Percentiles rank a stretch among this genome's conserved stretches.
phyloP scores from a whole-genome alignment of 1,140 invertebrate genomes.

The Dendroctonus valens region DNA sequence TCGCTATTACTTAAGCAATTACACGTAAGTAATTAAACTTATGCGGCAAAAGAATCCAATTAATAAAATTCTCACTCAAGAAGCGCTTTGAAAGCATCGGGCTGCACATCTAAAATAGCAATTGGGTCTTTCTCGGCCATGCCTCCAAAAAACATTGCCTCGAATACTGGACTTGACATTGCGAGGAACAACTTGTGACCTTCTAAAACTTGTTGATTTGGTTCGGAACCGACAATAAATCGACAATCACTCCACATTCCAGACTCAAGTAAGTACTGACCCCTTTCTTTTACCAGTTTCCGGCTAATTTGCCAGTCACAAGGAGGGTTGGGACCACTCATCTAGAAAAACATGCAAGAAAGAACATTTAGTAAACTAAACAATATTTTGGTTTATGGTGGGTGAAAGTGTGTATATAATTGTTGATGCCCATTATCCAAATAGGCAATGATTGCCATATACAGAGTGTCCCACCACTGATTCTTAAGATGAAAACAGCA shows the following conservation, averaged over 20 bases:
- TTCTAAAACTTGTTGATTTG: slow-evolving; percentile 67
- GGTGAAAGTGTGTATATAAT: too few species aligned
- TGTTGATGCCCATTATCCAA: too few species aligned
- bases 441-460: too few species aligned
- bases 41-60: too few species aligned
- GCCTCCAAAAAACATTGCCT: slow-evolving; percentile 75
- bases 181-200: slow-evolving; percentile 80
- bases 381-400: too few species aligned
- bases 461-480: too few species aligned
- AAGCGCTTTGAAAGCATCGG: slow-evolving; percentile 78
- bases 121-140: slow-evolving; percentile 71
- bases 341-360: slow-evolving; percentile 33
- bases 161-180: slow-evolving; percentile 82
- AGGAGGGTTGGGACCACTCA: slow-evolving; percentile 42
- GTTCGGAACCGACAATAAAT: slow-evolving; percentile 78
- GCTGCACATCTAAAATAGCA: slow-evolving; percentile 77
- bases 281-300: slow-evolving; percentile 66
- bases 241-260: slow-evolving; percentile 78
- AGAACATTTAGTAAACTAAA: too few species aligned
- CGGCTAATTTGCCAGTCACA: slow-evolving; percentile 74
- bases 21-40: too few species aligned
- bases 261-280: slow-evolving; percentile 67
- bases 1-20: too few species aligned
- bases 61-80: slow-evolving; percentile 56
- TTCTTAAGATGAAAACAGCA: too few species aligned